Percentiles rank a stretch among this genome's conserved stretches.
Conservation (phyloP, 2,797 vertebrate genomes). For the Galaxias olidus region DNA sequence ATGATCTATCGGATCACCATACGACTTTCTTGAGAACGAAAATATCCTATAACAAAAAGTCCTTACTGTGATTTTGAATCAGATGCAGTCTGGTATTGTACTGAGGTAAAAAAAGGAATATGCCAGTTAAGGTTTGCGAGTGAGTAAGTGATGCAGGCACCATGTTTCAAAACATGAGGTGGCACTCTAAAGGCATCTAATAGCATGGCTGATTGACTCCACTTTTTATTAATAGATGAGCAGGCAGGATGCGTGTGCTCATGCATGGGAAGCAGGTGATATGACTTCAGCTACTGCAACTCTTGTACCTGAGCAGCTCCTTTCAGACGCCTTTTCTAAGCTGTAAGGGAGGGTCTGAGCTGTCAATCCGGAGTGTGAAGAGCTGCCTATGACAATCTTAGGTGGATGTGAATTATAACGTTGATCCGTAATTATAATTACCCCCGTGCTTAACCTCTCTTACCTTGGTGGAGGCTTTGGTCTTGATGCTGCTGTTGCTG, state of each 20-base stretch:
- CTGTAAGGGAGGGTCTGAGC: background rate
- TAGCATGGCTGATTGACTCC: too few species aligned
- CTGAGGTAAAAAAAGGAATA: too few species aligned
- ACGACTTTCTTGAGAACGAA: background rate
- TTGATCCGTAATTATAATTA: too few species aligned
- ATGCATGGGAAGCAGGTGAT: conserved; percentile 3
- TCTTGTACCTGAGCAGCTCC: background rate
- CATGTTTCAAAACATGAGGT: too few species aligned
- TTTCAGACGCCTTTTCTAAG: background rate
- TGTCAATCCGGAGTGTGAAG: background rate
- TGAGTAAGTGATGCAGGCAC: too few species aligned
- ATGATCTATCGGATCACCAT: background rate
- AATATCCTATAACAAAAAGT: background rate
- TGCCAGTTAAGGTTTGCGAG: too few species aligned
- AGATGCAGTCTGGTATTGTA: too few species aligned
- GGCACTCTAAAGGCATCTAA: too few species aligned
- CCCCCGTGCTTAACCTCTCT: conserved; percentile 31
- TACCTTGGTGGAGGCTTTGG: conserved; percentile 73
- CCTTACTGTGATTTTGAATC: too few species aligned
- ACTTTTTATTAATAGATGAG: background rate
- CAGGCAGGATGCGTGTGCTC: background rate
- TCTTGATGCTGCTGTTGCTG: conserved; percentile 62
- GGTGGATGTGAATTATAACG: background rate
- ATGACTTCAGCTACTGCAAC: conserved; percentile 12
- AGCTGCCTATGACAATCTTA: background rate